Base-by-base conservation (phyloP, 2,888 invertebrate species). In the Chrysina gloriosa region DNA sequence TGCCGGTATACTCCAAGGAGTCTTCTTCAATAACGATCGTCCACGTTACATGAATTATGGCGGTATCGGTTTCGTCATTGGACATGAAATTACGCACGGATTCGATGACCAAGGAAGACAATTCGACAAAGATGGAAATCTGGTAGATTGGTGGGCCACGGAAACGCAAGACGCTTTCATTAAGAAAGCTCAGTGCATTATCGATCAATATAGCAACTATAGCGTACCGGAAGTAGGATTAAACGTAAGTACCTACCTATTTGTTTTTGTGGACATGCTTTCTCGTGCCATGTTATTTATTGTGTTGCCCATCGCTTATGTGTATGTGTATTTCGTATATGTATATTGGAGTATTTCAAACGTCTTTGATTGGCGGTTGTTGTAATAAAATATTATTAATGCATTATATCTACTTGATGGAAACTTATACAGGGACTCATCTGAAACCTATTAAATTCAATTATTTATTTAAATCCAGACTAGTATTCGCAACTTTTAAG, bases 41-140 rank as follows among this genome's bases (percentile, higher is more conserved):
- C 96, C 96, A 0, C 90, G 90, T 73, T 97, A 95, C 81, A 92
- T 96, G 92, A 96, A 96, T 82, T 96, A 93, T 76, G 95, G 95
- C 16, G 93, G 94, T 1, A 95, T 96, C 71, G 96, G 96, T 1
- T 94, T 93, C 77, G 93, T 96, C 2, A 95, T 96, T 77, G 95
- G 95, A 0, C 96, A 96, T 79, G 96, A 96, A 85, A 95, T 96
- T 61, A 95, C 95, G 0, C 96, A 96, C 79, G 94, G 94, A 6
- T 95, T 95, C 77, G 94, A 94, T 79, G 93, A 94, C 79, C 92
- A 92, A 86, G 96, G 97, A 61, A 89, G 96, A 54, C 95, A 96
- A 84, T 97, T 95, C 79, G 96, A 97, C 83, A 91, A 93, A 72
- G 88, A 94, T 71, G 97, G 97, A 9, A 96, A 97, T 83, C 84